Evolutionary conservation across 2,113 vertebrate species (phyloP), one percentile per base, ranked within the genome.

Genomic region (Enhydra lutris): DNA sequence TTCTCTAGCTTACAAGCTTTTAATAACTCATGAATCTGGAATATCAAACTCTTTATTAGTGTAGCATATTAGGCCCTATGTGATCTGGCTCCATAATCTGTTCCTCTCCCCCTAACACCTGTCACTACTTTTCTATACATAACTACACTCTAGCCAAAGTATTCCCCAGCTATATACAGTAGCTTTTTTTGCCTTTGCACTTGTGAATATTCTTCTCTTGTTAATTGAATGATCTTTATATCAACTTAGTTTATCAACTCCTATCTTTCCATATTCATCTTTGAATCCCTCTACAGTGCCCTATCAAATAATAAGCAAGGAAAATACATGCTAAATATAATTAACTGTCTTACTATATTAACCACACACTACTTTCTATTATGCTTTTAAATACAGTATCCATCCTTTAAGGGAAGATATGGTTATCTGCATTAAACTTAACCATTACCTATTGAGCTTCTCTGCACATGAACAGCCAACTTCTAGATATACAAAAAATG

Each of bases 131-230:
- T 93, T 96, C 81, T 91, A 76, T 82, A 90, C 78, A 61, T 86
- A 93, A 91, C 61, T 91, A 91, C 24, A 87, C 42, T 81, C n/a
- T 59, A 95, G 47, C 42, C 80, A 97, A 96, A 95, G 65, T 89
- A 71, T 94, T 97, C 69, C 36, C 21, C 91, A 86, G 42, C 83
- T 67, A 34, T 17, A 89, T 57, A 94, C 12, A 73, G 65, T 90
- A 42, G 55, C 31, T 82, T 47, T 81, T 81, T 81, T 69, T 76
- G 42, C 31, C 74, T 96, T 79, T 93, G 50, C 42, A 82, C 39
- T 93, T 96, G 79, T 88, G 31, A 93, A 71, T 29, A 95, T 36
- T 36, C 52, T 91, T 34, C 71, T 95, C 29, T 91, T 97, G 29
- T 42, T 93, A 65, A 17, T 67, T 86, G 24, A 82, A 82, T 73